Conservation (phyloP, 2,888 invertebrate genomes). For the Hemistola chrysoprasaria region DNA sequence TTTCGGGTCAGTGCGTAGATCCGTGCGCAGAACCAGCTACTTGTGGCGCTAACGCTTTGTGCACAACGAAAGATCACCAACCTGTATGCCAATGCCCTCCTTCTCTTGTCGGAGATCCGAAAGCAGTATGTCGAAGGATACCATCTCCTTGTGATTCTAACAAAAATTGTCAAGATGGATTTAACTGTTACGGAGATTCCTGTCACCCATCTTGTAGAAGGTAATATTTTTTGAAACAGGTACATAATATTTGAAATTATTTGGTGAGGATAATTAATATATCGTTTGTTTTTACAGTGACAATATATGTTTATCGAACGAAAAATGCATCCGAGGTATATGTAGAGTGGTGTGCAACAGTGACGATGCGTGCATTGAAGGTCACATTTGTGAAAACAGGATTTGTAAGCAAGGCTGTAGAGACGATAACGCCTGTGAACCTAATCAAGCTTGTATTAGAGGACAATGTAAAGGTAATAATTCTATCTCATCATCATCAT, state of each 20-base stretch:
- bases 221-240: conserved; percentile 58
- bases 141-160: conserved; percentile 84
- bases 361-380: conserved; percentile 89
- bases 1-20: conserved; percentile 90
- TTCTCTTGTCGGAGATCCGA: conserved; percentile 88
- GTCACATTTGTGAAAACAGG: conserved; percentile 93
- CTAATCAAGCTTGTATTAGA: conserved; percentile 89
- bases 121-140: conserved; percentile 87
- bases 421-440: conserved; percentile 89
- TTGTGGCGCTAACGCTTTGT: conserved; percentile 92
- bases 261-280: neutral
- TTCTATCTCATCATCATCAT: no score
- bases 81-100: conserved; percentile 89
- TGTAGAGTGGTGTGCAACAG: conserved; percentile 94
- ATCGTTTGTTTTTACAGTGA: conserved; percentile 81
- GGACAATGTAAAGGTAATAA: conserved; percentile 90
- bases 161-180: conserved; percentile 86
- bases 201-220: conserved; percentile 90
- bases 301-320: conserved; percentile 90
- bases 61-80: conserved; percentile 86
- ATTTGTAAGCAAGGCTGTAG: conserved; percentile 94
- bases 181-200: conserved; percentile 89
- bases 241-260: neutral
- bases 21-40: conserved; percentile 89
- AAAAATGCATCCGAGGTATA: conserved; percentile 91